Evolutionary conservation across 2,888 invertebrate species (phyloP).

Genomic region (Thecophora atra): DNA sequence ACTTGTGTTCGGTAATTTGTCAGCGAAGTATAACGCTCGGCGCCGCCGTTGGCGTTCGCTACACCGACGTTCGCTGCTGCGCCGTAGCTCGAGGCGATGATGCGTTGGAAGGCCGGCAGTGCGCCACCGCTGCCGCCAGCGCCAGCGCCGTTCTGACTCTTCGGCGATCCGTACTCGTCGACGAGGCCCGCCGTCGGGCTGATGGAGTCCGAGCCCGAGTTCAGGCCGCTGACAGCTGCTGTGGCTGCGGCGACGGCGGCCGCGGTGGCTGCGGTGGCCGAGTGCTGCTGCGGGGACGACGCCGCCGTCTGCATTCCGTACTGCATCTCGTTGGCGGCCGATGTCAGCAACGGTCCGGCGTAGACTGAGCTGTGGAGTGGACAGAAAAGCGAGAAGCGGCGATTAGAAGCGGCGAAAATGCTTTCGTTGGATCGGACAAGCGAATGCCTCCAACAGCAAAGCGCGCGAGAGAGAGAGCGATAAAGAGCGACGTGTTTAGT

Average conservation of each 20-base stretch:
- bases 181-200: conserved; percentile 42
- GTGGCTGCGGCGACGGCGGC: conserved; percentile 45
- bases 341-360: conserved; percentile 60
- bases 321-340: conserved; percentile 61
- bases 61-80: conserved; percentile 40
- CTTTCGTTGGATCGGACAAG: background rate
- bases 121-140: conserved; percentile 49
- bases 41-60: conserved; percentile 41
- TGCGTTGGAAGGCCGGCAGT: conserved; percentile 63
- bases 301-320: conserved; percentile 51
- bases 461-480: background rate
- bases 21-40: conserved; percentile 59
- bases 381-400: conserved; percentile 10
- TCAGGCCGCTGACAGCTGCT: conserved; percentile 43
- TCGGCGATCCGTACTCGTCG: conserved; percentile 62
- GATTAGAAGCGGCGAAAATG: conserved; percentile 16
- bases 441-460: background rate
- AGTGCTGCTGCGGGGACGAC: conserved; percentile 49
- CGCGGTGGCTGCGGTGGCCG: conserved; percentile 50
- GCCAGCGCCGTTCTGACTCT: conserved; percentile 46
- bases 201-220: conserved; percentile 43
- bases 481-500: conserved; percentile 34
- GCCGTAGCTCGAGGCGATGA: conserved; percentile 50
- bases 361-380: conserved; percentile 59
- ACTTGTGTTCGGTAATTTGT: conserved; percentile 62